Base-by-base conservation (phyloP, 2,113 vertebrate genomes). In the Mesitornis unicolor region DNA sequence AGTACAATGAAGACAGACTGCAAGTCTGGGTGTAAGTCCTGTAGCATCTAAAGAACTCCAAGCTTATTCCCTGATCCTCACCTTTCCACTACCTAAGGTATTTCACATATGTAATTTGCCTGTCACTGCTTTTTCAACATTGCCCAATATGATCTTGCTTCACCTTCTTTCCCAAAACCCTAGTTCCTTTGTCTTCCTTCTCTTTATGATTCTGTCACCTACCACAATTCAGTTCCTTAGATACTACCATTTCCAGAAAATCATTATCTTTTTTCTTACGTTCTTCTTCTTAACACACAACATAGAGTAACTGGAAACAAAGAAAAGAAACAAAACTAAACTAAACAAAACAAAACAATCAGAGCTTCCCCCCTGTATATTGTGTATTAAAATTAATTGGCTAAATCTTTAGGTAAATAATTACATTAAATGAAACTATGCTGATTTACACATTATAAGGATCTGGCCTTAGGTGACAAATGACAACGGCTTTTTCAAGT, bases 371-470 rank as follows among this genome's bases (percentile, higher is more conserved):
- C 43, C 33, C 18, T 47, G 24, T 57, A 83, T n/a, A 76, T 3
- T 47, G 2, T 15, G 7, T 20, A 26, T 31, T 73, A 56, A 81
- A 71, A 71, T 47, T 16, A 74, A 84, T 17, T 8, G 16, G 8
- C 11, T 74, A 81, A 87, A 71, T 57, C 28, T 75, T 76, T 31
- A 73, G 16, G 20, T 43, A 63, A 89, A 36, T 69, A 43, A 84
- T 56, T 25, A 26, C 5, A 47, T 79, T 61, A 84, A 81, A 87
- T 73, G 3, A 69, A 91, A 38, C 6, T 65, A 61, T 21, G 28
- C 31, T 59, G 18, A 48, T 42, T 40, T 40, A 69, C 0, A 0
- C 14, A 48, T 48, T 3, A 2, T 28, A 53, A 67, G 57, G 13
- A 57, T 65, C 36, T 60, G 16, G 8, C 57, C 16, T 81, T 36